Evolutionary conservation across 1,140 invertebrate genomes (phyloP), one percentile per base, ranked within the genome.

Genomic region (Onthophagus taurus): DNA sequence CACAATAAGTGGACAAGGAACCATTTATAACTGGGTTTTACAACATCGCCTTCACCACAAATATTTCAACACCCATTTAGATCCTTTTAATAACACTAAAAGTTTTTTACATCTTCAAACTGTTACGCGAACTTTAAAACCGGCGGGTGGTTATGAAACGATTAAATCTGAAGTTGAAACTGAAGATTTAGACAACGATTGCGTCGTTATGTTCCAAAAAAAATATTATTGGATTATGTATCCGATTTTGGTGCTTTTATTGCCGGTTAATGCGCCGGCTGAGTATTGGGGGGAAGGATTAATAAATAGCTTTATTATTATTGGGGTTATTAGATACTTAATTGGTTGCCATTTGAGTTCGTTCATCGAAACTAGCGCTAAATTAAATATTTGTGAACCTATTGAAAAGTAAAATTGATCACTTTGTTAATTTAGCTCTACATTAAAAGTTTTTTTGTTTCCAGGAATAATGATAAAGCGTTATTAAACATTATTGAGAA

Each of bases 11-110:
- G 83, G 88, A 49, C 48, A 85, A 82, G 82, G 83, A 34, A 65
- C 78, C 5, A 77, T 88, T 44, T 83, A 86, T 52, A 72, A 83
- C 42, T 87, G 83, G 81, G 83, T 84, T 0, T 59, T 75, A 17
- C 76, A 84, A 49, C 94, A 98, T 62, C 75, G 91, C 45, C 71
- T 94, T 2, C 93, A 97, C 57, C 94, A 97, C 53, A 83, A 85
- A 42, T 83, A 80, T 60, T 87, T 85, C 37, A 83, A 83, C 17
- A 91, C 92, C 0, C 80, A 94, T 44, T 79, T 81, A 30, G 94
- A 98, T 65, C 91, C 91, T 0, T 94, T 86, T 60, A 86, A 95
- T 60, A 79, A 83, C 47, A 81, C 78, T 3, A 78, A 83, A 50
- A 90, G 91, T 6, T 92, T 97, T 56, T 64, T 89, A 35, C 89